A percentile compares a stretch with the other conserved stretches of the same genome.
Evolutionary conservation across 2,113 vertebrate genomes (phyloP).

Genomic region (Anoura caudifer): DNA sequence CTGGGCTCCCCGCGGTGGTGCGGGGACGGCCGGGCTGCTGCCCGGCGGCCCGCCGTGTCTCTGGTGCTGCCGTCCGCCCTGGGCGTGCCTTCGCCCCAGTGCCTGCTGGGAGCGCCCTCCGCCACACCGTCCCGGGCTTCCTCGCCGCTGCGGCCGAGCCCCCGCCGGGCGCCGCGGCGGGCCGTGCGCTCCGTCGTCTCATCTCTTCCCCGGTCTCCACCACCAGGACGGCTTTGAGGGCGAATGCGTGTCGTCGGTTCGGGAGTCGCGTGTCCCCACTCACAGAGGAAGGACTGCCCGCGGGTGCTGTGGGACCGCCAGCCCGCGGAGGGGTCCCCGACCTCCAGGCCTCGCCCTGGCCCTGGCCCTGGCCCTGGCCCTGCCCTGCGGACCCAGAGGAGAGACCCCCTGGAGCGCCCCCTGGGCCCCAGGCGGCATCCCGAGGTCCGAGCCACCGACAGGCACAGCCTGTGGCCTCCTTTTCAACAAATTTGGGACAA

Average conservation of each 20-base stretch:
- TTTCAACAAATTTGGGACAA: background rate
- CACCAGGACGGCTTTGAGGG: slow-evolving; percentile 65
- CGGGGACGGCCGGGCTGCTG: slow-evolving; percentile 79
- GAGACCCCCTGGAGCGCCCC: background rate
- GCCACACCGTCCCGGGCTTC: slow-evolving; percentile 69
- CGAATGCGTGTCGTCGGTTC: slow-evolving; percentile 45
- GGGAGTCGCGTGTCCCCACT: slow-evolving; percentile 36
- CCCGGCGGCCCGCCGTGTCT: slow-evolving; percentile 79
- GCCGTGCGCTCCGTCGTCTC: background rate
- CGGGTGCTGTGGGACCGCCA: slow-evolving; percentile 43
- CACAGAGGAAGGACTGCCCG: slow-evolving; percentile 64
- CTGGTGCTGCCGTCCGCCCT: slow-evolving; percentile 82
- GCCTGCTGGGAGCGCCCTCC: slow-evolving; percentile 83
- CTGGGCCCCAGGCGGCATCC: background rate
- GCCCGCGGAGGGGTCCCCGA: background rate
- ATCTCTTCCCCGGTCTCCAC: slow-evolving; percentile 64
- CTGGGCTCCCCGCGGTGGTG: slow-evolving; percentile 63
- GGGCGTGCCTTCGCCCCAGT: slow-evolving; percentile 86
- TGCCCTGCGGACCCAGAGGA: background rate
- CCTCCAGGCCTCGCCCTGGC: background rate
- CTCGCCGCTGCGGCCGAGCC: no score
- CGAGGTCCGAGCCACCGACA: background rate
- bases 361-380: background rate
- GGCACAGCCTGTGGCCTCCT: background rate
- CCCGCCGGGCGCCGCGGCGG: slow-evolving; percentile 67